These are phyloP conservation scores for Bombus consobrinus DNA, from an alignment of 1,140 invertebrate genomes.

Conservation along the genomic window DNA sequence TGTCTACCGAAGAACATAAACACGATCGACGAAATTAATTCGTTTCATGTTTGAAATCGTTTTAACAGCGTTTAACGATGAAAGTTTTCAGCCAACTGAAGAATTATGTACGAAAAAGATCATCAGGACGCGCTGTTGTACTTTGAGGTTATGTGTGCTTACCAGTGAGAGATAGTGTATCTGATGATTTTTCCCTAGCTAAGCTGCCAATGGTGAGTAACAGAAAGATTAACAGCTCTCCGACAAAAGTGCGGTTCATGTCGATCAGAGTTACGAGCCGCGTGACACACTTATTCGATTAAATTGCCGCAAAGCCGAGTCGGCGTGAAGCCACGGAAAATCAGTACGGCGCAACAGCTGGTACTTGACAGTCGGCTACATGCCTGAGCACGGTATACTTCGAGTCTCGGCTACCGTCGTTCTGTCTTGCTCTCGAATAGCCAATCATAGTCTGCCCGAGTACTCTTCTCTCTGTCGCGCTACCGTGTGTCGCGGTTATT, in stretches of 20 bases:
- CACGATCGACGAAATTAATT: not conserved
- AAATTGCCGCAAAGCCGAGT: slow-evolving; percentile 11
- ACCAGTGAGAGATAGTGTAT: slow-evolving; percentile 14
- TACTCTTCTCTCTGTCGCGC: slow-evolving; percentile 14
- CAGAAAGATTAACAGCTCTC: not conserved
- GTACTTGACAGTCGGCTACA: slow-evolving; percentile 53
- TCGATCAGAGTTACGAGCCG: slow-evolving; percentile 5
- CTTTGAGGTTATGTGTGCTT: slow-evolving; percentile 67
- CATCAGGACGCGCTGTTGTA: not conserved
- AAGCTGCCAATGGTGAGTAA: not conserved
- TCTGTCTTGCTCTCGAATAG: slow-evolving; percentile 23
- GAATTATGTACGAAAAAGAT: not conserved
- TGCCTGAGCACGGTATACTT: slow-evolving; percentile 40
- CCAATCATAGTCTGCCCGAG: not conserved
- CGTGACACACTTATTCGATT: slow-evolving; percentile 39
- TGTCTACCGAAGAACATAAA: not conserved
- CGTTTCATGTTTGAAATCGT: not conserved
- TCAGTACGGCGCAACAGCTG: slow-evolving; percentile 68
- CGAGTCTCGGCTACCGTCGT: not conserved
- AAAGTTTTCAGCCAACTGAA: not conserved
- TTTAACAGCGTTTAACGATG: not conserved
- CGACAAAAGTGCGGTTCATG: slow-evolving; percentile 16
- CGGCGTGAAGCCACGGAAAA: slow-evolving; percentile 39
- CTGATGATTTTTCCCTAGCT: not conserved
- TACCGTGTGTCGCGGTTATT: not conserved